These are phyloP conservation scores for Drosophila biarmipes DNA, from an alignment of 1,140 invertebrate genomes.

Conservation along the genomic window DNA sequence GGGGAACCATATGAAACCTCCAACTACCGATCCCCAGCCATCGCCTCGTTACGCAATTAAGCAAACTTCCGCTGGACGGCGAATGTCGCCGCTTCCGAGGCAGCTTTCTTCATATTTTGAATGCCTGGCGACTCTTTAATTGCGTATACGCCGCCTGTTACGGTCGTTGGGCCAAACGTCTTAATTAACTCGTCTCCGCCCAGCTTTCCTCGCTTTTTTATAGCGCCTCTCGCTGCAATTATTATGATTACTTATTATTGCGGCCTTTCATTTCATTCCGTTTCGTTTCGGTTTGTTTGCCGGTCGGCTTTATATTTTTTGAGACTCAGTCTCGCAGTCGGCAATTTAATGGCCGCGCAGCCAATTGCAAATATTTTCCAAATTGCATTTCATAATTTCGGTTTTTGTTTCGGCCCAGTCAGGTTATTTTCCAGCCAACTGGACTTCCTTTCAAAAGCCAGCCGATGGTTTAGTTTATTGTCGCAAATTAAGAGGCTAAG, in stretches of 20 bases:
- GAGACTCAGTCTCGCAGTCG: slow-evolving; percentile 34
- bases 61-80: slow-evolving; percentile 67
- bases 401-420: slow-evolving; percentile 30
- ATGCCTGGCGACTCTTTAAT: slow-evolving; percentile 65
- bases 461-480: slow-evolving; percentile 71
- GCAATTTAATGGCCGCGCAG: slow-evolving; percentile 77
- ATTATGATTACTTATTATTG: slow-evolving; percentile 82
- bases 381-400: slow-evolving; percentile 77
- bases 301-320: slow-evolving; percentile 20
- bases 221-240: slow-evolving; percentile 70
- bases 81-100: slow-evolving; percentile 65
- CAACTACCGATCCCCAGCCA: not conserved
- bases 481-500: slow-evolving; percentile 70
- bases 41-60: slow-evolving; percentile 66
- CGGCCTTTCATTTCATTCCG: slow-evolving; percentile 68
- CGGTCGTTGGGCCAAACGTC: slow-evolving; percentile 76
- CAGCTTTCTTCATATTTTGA: slow-evolving; percentile 78
- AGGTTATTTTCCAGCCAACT: slow-evolving; percentile 54
- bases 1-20: not conserved
- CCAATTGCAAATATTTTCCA: slow-evolving; percentile 80
- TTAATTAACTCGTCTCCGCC: slow-evolving; percentile 74
- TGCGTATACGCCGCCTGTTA: slow-evolving; percentile 77
- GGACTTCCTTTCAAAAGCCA: slow-evolving; percentile 62
- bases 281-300: slow-evolving; percentile 58
- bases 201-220: slow-evolving; percentile 49